Conservation (phyloP, 2,797 vertebrate species). For the Brotogeris chrysoptera region DNA sequence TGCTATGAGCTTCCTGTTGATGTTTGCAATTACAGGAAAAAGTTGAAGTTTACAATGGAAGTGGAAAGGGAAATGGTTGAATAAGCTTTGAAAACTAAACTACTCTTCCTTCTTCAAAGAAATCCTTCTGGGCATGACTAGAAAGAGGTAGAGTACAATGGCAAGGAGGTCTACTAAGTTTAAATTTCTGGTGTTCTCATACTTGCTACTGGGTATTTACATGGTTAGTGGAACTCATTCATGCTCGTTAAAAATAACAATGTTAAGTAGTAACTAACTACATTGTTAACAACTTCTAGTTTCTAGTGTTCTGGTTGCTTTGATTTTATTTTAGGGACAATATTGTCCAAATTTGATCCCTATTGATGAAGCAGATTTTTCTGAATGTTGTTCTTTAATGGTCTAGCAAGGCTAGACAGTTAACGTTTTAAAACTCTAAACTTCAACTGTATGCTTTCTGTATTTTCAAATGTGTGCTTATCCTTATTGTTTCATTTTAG, state of each 20-base stretch:
- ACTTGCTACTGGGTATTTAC: not conserved
- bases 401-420: not conserved
- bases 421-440: not conserved
- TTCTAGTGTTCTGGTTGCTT: not conserved
- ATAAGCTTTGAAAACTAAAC: conserved; percentile 39
- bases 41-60: conserved; percentile 17
- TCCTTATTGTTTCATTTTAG: not conserved
- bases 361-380: not conserved
- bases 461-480: not conserved
- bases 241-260: not conserved
- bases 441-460: not conserved
- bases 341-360: not conserved
- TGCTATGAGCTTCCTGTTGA: conserved; percentile 2
- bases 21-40: conserved; percentile 13
- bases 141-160: conserved; percentile 35
- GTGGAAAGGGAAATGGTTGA: conserved; percentile 49
- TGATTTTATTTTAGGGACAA: not conserved
- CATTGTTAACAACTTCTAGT: not conserved
- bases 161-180: conserved; percentile 23
- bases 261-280: not conserved
- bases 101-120: conserved; percentile 8
- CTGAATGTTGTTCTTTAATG: not conserved
- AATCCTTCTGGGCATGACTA: conserved; percentile 20
- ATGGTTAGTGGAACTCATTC: not conserved
- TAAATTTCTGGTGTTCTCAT: conserved; percentile 43